These are phyloP conservation scores for Diorhabda sublineata DNA, from an alignment of 1,140 invertebrate species.

Conservation along the genomic window DNA sequence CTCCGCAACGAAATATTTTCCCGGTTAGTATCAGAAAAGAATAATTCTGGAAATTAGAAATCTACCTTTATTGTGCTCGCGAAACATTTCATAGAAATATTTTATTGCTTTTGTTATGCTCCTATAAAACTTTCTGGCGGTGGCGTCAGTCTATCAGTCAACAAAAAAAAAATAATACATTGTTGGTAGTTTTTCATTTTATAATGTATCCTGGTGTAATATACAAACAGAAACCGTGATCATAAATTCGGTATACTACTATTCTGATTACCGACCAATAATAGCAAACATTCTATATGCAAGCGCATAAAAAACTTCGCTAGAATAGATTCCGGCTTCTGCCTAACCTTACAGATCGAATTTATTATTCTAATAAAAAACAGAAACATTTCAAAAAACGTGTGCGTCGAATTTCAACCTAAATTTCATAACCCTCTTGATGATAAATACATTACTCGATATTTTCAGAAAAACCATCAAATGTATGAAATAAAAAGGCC, in stretches of 20 bases:
- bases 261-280: slow-evolving; percentile 40
- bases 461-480: no score
- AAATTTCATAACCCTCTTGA: no score
- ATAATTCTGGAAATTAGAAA: slow-evolving; percentile 34
- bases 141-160: slow-evolving; percentile 28
- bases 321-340: slow-evolving; percentile 13
- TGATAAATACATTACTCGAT: no score
- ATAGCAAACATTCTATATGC: slow-evolving; percentile 43
- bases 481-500: no score
- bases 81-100: slow-evolving; percentile 33
- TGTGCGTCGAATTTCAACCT: no score
- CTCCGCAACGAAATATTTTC: slow-evolving; percentile 25
- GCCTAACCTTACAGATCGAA: no score
- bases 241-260: slow-evolving; percentile 36
- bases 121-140: slow-evolving; percentile 35
- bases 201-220: slow-evolving; percentile 40
- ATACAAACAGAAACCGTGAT: slow-evolving; percentile 39
- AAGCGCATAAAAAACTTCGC: slow-evolving; percentile 34
- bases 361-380: no score
- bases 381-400: no score
- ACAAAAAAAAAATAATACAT: slow-evolving; percentile 36
- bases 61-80: slow-evolving; percentile 32
- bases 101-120: slow-evolving; percentile 18
- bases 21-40: slow-evolving; percentile 21
- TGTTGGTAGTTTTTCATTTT: slow-evolving; percentile 44